Conservation (phyloP, 35 echinoderm and acorn worm species). For the Nesometra sesokonis region DNA sequence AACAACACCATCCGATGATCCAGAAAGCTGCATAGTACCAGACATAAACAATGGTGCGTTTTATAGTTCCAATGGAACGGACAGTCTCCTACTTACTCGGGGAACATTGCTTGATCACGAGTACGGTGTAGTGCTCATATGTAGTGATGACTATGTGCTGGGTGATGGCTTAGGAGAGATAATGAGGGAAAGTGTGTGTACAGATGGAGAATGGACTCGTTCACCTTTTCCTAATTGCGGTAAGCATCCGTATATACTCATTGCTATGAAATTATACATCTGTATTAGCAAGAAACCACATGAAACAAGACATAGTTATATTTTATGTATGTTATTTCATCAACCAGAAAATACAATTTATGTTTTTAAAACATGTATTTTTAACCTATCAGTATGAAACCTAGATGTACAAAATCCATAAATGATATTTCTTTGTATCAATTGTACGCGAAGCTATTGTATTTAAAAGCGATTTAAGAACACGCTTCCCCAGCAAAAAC, state of each 20-base stretch:
- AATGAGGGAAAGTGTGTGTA: not conserved
- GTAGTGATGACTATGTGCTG: not conserved
- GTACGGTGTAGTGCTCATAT: not conserved
- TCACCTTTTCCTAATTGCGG: not conserved
- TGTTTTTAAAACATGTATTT: no score
- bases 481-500: no score
- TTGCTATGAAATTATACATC: no score
- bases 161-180: not conserved
- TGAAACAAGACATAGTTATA: no score
- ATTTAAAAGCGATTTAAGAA: no score
- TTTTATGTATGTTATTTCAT: no score
- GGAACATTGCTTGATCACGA: not conserved
- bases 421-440: no score
- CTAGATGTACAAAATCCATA: no score
- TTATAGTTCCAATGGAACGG: not conserved
- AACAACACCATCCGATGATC: not conserved
- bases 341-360: no score
- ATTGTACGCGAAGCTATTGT: no score
- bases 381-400: no score
- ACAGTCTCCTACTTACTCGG: not conserved
- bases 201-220: not conserved
- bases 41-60: not conserved
- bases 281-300: no score
- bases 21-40: not conserved
- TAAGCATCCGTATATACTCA: not conserved